Conservation (phyloP, 2,797 vertebrate species). For the Platalea minor region DNA sequence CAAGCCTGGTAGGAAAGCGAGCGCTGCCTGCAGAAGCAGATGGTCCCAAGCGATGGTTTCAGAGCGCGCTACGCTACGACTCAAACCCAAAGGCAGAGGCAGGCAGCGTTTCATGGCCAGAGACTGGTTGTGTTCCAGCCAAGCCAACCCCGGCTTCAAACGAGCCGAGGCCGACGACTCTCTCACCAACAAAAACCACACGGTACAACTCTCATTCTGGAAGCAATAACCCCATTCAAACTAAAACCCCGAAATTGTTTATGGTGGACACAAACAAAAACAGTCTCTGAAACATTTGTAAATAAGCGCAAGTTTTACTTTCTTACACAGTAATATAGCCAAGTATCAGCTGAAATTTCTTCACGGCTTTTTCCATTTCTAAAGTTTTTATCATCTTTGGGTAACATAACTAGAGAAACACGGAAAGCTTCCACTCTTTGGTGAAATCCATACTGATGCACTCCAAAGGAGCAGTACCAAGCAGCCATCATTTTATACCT, state of each 20-base stretch:
- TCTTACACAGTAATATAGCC: neutral
- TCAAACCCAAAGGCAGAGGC: neutral
- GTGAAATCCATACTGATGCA: neutral
- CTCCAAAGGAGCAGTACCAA: neutral
- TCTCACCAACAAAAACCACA: neutral
- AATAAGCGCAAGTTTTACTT: neutral
- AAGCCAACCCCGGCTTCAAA: neutral
- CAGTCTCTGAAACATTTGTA: neutral
- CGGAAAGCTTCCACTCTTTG: rapidly evolving
- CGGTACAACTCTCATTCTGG: neutral
- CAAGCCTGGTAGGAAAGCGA: neutral
- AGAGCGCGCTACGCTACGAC: neutral
- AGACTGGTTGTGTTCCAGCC: neutral
- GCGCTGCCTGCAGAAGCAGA: neutral
- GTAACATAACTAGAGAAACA: neutral
- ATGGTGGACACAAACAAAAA: neutral
- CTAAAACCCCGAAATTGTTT: neutral
- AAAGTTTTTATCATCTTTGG: neutral
- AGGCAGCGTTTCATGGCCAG: neutral
- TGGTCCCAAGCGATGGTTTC: neutral
- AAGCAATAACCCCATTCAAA: neutral
- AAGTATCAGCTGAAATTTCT: neutral
- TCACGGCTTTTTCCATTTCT: neutral
- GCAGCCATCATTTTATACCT: neutral
- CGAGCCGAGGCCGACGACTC: neutral